Evolutionary conservation across 2,797 vertebrate species (phyloP), one percentile per base, ranked within the genome.

Genomic region (Enteromius fasciolatus): DNA sequence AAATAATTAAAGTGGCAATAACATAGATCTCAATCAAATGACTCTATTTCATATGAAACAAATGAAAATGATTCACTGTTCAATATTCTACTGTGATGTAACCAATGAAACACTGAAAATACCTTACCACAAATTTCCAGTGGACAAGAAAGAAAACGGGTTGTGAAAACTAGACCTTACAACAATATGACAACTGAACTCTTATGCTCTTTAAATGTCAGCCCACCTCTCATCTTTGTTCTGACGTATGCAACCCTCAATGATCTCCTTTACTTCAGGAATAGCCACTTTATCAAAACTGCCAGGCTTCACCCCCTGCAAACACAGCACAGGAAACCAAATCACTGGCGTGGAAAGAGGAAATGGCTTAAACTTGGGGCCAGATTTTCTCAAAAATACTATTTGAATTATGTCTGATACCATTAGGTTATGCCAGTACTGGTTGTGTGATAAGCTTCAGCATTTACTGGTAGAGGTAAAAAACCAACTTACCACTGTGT

Each of bases 251-350:
- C 98, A 99, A 90, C 97, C 98, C 91, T 99, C 98, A 57, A 99
- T 99, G 90, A 99, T 99, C 93, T 99, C 98, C 90, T 99, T 99
- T 82, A 99, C 98, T 92, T 99, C 98, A 83, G 98, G 98, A 92
- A 99, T 97, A 87, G 98, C 98, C 90, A 99, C 98, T 94, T 99
- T 99, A 94, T 99, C 97, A 0, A 99, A 99, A 94, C 98, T 99
- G 90, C 95, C 97, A 20, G 98, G 98, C 89, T 99, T 99, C 90
- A 99, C 97, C 74, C 98, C 98, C 98, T 99, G 92, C 15, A 90
- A 90, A 61, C 25, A 46, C 17, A 87, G 92, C 90, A 94, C 92
- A 94, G 70, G 92, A 86, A 78, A 79, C 68, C 82, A 81, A 92
- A 92, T 93, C 80, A 89, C 8, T 4, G 5, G 41, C 5, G 9